These are phyloP conservation scores for Gasterosteus aculeatus DNA, from an alignment of 2,113 vertebrate species.

Conservation along the genomic window DNA sequence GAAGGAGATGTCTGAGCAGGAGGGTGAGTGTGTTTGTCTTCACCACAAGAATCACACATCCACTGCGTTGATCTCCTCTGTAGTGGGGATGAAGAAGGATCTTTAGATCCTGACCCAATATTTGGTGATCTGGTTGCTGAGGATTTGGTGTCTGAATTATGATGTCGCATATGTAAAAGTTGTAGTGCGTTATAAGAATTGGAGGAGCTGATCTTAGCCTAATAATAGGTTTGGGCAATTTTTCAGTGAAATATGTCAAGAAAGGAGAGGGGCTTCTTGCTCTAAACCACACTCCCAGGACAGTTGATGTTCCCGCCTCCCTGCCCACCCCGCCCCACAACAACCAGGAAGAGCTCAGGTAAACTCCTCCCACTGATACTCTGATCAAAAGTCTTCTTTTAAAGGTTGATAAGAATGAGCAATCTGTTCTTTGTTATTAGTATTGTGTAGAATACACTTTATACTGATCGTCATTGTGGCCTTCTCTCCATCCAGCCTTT, in stretches of 20 bases:
- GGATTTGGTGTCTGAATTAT: no score
- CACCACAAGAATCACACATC: no score
- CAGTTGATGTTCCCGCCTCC: constrained; percentile 94
- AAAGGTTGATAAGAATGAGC: not conserved
- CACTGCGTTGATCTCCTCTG: no score
- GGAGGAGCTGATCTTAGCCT: not conserved
- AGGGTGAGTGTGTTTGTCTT: constrained; percentile 73
- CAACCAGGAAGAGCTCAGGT: constrained; percentile 96
- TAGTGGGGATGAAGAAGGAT: no score
- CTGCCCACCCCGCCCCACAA: constrained; percentile 97
- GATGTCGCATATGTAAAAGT: no score
- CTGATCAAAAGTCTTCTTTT: not conserved
- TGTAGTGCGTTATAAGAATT: no score
- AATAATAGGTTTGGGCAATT: not conserved
- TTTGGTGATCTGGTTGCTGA: no score
- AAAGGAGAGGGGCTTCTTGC: constrained; percentile 87
- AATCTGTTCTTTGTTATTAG: not conserved
- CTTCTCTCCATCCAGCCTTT: not conserved
- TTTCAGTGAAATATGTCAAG: constrained; percentile 51
- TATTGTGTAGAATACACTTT: not conserved
- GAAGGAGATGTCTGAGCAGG: constrained; percentile 85
- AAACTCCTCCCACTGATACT: not conserved
- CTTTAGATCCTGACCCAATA: no score
- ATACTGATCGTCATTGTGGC: no score
- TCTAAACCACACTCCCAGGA: constrained; percentile 88